Evolutionary conservation across 2,888 invertebrate species (phyloP).

Genomic region (Patella ulyssiponensis): DNA sequence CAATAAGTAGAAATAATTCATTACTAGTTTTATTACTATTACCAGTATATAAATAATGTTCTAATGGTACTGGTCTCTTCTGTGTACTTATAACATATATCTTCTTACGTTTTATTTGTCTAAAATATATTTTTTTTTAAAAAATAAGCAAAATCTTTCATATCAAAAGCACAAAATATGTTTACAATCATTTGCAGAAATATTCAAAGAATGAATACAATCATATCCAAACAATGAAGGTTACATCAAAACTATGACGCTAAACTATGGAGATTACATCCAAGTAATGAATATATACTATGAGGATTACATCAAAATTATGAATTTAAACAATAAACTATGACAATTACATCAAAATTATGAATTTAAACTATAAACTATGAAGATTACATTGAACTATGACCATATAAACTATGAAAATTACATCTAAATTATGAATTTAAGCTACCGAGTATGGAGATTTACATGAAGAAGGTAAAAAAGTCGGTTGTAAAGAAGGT

Average conservation of each 20-base stretch:
- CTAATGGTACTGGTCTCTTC: constrained; percentile 94
- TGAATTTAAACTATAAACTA: too few species aligned
- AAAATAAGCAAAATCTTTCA: neutral
- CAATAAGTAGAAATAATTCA: constrained; percentile 81
- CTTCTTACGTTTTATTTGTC: constrained; percentile 80
- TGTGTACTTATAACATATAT: constrained; percentile 92
- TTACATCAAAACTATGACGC: too few species aligned
- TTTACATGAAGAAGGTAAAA: neutral
- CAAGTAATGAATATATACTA: too few species aligned
- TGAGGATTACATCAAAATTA: too few species aligned
- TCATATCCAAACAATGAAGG: too few species aligned
- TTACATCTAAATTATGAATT: neutral
- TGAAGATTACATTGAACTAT: too few species aligned
- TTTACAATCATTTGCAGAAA: neutral
- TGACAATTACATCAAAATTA: too few species aligned
- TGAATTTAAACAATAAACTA: too few species aligned
- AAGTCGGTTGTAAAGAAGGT: neutral
- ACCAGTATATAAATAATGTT: constrained; percentile 90
- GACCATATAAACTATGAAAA: too few species aligned
- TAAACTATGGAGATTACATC: too few species aligned
- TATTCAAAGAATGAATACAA: too few species aligned
- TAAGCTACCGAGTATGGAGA: neutral
- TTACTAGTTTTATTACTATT: constrained; percentile 72
- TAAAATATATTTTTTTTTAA: constrained; percentile 46
- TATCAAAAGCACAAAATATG: neutral